Percentiles rank a stretch among this genome's conserved stretches.
phyloP scores from a whole-genome alignment of 2,113 vertebrate genomes.

The Orientallactaga bullata region DNA sequence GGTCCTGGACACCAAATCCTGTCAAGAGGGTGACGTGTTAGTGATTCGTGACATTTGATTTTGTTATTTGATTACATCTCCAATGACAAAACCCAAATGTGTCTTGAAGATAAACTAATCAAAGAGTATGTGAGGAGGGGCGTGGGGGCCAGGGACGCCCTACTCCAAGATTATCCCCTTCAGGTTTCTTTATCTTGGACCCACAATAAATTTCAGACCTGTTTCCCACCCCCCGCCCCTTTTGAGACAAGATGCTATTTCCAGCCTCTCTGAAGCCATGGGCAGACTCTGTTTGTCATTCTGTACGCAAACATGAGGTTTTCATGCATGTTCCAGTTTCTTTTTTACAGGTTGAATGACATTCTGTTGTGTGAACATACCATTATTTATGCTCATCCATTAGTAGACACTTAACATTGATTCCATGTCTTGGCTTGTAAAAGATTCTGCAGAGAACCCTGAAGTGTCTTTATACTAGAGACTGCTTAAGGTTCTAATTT shows the following conservation, averaged over 20 bases:
- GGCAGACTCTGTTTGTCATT: not conserved
- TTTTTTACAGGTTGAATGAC: too few species aligned
- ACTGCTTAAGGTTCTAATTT: not conserved
- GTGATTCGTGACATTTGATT: not conserved
- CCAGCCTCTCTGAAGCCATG: not conserved
- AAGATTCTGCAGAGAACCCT: not conserved
- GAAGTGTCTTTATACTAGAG: not conserved
- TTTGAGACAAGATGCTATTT: not conserved
- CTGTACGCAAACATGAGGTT: too few species aligned
- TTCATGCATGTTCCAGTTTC: too few species aligned
- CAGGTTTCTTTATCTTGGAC: not conserved
- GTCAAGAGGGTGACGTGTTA: not conserved
- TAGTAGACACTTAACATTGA: not conserved
- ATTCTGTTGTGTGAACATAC: too few species aligned
- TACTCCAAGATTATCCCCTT: not conserved
- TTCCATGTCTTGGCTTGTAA: not conserved
- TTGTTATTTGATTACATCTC: not conserved
- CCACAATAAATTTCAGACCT: not conserved
- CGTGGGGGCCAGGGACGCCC: too few species aligned
- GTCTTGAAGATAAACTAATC: not conserved
- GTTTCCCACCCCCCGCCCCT: too few species aligned
- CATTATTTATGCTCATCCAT: not conserved
- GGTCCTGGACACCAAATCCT: not conserved
- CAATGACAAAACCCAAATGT: not conserved
- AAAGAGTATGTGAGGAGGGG: not conserved